Conservation (phyloP, 2,797 vertebrate species). For the Mycteria americana region DNA sequence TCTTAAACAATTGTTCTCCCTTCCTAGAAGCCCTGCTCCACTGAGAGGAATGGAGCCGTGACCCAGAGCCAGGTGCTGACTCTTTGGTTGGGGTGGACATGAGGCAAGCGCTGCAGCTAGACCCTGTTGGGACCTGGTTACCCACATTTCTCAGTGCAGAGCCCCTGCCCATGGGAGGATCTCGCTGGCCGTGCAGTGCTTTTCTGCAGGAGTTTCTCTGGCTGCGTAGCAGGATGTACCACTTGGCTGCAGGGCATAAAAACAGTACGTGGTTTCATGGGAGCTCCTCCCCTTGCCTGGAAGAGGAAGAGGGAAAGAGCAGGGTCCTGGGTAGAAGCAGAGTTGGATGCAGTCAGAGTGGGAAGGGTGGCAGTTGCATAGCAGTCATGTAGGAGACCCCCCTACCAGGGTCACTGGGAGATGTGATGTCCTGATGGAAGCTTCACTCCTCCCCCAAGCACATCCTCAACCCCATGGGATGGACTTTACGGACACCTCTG, state of each 20-base stretch:
- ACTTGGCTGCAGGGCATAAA: background rate
- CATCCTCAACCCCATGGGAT: background rate
- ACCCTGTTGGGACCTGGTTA: background rate
- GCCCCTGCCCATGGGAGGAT: background rate
- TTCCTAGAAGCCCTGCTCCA: background rate
- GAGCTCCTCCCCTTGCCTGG: background rate
- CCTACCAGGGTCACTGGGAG: accelerated
- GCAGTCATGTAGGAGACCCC: background rate
- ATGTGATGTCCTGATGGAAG: background rate
- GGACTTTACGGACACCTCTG: background rate
- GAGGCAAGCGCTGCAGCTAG: background rate
- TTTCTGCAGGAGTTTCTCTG: background rate
- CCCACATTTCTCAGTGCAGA: background rate
- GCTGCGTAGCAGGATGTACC: background rate
- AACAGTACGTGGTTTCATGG: background rate
- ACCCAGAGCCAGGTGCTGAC: background rate
- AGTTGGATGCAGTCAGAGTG: background rate
- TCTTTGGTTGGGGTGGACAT: background rate
- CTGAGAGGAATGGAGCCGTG: accelerated
- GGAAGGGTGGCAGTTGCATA: background rate
- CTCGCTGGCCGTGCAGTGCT: accelerated
- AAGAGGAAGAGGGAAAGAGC: background rate
- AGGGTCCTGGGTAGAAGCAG: background rate
- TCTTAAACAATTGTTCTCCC: background rate
- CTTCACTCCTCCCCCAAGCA: background rate